phyloP scores from a whole-genome alignment of 2,888 invertebrate genomes.

The Eustalomyia histrio region DNA sequence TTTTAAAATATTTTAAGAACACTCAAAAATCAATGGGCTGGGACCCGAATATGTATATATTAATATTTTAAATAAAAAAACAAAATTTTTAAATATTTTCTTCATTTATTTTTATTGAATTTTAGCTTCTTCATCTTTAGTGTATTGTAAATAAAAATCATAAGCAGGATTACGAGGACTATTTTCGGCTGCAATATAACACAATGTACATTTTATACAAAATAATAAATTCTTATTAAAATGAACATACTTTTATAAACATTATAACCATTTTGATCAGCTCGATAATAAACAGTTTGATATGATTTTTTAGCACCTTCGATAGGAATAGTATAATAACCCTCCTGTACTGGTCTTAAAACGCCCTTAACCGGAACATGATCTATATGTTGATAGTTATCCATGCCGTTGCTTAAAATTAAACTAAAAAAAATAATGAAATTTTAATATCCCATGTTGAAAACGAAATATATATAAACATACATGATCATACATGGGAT shows the following conservation, averaged over 20 bases:
- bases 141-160: slow-evolving; percentile 57
- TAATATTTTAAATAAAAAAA: too few relatives aligned
- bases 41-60: too few relatives aligned
- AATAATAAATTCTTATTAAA: neutral
- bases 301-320: slow-evolving; percentile 62
- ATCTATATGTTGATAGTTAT: slow-evolving; percentile 73
- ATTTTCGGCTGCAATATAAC: slow-evolving; percentile 66
- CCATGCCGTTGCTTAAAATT: slow-evolving; percentile 73
- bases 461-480: too few relatives aligned
- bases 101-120: neutral
- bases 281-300: slow-evolving; percentile 72
- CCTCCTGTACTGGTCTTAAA: slow-evolving; percentile 72
- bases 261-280: slow-evolving; percentile 72
- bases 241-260: slow-evolving; percentile 68
- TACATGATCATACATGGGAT: too few relatives aligned
- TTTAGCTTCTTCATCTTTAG: slow-evolving; percentile 32
- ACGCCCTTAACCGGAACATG: slow-evolving; percentile 67
- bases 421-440: slow-evolving; percentile 63
- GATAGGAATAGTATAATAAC: slow-evolving; percentile 72
- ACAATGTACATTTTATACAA: slow-evolving; percentile 22
- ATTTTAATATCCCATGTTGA: neutral
- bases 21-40: too few relatives aligned
- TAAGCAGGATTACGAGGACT: slow-evolving; percentile 63
- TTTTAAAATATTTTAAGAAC: too few relatives aligned
- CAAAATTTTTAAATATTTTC: neutral